These are phyloP conservation scores for Ostrea edulis DNA, from an alignment of 1,140 invertebrate species.

Conservation along the genomic window DNA sequence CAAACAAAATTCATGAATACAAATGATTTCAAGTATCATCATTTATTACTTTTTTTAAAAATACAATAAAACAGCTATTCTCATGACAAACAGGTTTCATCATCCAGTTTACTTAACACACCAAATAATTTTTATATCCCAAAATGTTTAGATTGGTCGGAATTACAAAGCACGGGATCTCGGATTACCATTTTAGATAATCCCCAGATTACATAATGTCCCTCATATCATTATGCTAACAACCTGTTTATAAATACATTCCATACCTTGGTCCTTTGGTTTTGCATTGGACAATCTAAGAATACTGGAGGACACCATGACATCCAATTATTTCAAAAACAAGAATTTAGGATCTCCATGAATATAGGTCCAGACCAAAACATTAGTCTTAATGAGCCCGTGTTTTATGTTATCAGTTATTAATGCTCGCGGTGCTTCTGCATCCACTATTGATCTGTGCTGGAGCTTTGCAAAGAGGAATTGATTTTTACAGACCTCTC, in stretches of 20 bases:
- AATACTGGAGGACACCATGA: conserved; percentile 34
- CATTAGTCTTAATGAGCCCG: background rate
- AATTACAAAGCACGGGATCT: background rate
- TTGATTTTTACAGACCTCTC: background rate
- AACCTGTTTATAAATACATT: background rate
- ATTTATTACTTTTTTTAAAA: too few species aligned
- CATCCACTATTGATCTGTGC: conserved; percentile 8
- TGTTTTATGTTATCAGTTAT: background rate
- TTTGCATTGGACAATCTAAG: conserved; percentile 21
- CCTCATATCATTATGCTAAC: background rate
- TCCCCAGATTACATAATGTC: background rate
- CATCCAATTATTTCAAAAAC: background rate
- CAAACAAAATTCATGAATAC: too few species aligned
- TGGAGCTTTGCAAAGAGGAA: background rate
- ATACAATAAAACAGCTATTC: too few species aligned
- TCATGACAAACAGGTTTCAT: too few species aligned
- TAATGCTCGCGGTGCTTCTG: background rate
- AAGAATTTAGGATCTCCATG: background rate
- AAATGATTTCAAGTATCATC: too few species aligned
- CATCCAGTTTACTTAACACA: background rate
- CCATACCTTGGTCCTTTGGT: conserved; percentile 20
- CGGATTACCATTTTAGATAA: background rate
- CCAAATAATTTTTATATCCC: background rate
- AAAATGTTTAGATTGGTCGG: background rate
- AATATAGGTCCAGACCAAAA: background rate